Evolutionary conservation across 2,888 invertebrate species (phyloP), one percentile per base, ranked within the genome.

Genomic region (Stenodema calcarata): DNA sequence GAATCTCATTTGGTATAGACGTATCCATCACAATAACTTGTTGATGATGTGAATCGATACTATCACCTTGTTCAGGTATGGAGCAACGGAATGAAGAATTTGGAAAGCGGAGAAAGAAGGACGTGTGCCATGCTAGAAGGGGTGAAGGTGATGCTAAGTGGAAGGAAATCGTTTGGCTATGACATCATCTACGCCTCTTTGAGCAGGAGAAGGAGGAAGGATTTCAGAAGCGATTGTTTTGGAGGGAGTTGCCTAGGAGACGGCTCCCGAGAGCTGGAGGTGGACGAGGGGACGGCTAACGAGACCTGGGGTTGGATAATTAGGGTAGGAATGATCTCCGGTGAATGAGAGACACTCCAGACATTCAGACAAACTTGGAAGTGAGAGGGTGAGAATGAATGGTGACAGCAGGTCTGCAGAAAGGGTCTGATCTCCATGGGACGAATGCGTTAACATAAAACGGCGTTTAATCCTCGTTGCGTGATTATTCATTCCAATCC

Each of bases 231-330:
- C 82, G 69, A 82, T 82, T 82, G 82, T 82, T 82, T 82, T 82
- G 82, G 82, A 69, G 82, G 82, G 82, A 82, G 82, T 82, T 82
- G 69, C 82, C 82, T n/a, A 41, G 82, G 82, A 30, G 42, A 82
- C 82, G 23, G 23, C 69, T 30, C 23, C 42, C 69, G n/a, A n/a
- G 16, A n/a, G 35, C 30, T 69, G 23, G 14, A 44, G 30, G 82
- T 27, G 23, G 81, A 16, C 27, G 23, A 50, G 62, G 62, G 16
- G 35, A 76, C 23, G 70, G 3, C 82, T 80, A 78, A 78, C 78
- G 44, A 41, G 82, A 82, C 69, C 41, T 35, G 42, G 30, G 50
- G 23, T 35, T n/a, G 62, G 82, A 47, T 82, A 82, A 82, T 82
- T 82, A 82, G 69, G 82, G 69, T 82, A 82, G 41, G 42, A 69